Evolutionary conservation across 2,888 invertebrate species (phyloP), one percentile per base, ranked within the genome.

Genomic region (Pachymerium ferrugineum): DNA sequence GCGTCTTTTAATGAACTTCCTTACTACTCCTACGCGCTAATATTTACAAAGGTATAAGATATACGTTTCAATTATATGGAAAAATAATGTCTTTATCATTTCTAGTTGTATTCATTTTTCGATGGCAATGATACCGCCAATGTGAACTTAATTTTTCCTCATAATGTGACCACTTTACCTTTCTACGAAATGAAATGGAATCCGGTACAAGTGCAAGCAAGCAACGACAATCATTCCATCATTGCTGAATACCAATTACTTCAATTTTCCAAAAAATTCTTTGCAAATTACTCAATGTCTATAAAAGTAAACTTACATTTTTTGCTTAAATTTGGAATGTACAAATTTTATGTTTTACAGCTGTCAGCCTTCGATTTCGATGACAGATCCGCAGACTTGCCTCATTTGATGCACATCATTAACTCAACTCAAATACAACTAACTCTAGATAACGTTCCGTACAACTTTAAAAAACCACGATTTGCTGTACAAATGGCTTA

Each of bases 381-480:
- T 16, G 22, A 35, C 5, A 33, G 71, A 3, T 10, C 16, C 10
- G 10, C 3, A 2, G 14, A 19, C 16, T 38, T 71, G 8, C 71
- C 71, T 22, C 71, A 38, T 8, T 38, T 71, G n/a, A 25, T 35
- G 28, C 38, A 71, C 71, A 71, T 38, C 0, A n/a, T 38, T 12
- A 71, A 71, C 28, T 71, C 71, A 3, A 38, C 71, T 14, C 22
- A 35, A n/a, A 38, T 71, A 19, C 22, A 71, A 28, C 19, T 71
- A 5, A 28, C 22, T 14, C 38, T 71, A 4, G 35, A 38, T 38
- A 4, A 38, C 2, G 38, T 38, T 28, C 28, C n/a, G 8, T 8
- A 10, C 14, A 1, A 19, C n/a, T 19, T 14, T 1, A 22, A 71
- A 1, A 28, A 38, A n/a, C 25, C 71, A 0, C 71, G 71, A 25